These are phyloP conservation scores for Prionailurus viverrinus DNA, from an alignment of 2,113 vertebrate species.

Conservation along the genomic window DNA sequence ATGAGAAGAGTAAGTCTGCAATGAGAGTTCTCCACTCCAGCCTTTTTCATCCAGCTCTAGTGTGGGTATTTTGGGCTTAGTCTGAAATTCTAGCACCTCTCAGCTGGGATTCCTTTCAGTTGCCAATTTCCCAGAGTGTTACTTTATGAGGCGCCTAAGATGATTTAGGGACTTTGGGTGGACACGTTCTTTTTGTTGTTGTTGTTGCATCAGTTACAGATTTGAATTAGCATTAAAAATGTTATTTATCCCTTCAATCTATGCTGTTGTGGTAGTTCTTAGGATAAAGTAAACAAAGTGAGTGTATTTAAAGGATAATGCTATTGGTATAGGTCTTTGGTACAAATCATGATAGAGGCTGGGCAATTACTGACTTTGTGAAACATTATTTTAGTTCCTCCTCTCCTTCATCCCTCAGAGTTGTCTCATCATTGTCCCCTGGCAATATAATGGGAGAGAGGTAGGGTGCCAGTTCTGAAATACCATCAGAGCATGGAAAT, in stretches of 20 bases:
- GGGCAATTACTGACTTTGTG: neutral
- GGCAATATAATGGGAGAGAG: neutral
- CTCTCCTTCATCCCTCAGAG: neutral
- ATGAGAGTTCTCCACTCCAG: neutral
- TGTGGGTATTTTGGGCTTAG: neutral
- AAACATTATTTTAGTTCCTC: neutral
- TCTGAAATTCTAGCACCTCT: slow-evolving; percentile 34
- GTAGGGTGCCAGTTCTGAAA: neutral
- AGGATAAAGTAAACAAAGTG: neutral
- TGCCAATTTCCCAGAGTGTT: neutral
- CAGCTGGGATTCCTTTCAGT: slow-evolving; percentile 8
- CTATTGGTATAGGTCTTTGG: neutral
- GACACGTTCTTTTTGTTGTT: neutral
- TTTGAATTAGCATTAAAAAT: slow-evolving; percentile 32
- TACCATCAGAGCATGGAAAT: neutral
- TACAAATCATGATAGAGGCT: neutral
- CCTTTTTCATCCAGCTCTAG: neutral
- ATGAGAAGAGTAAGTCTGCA: neutral
- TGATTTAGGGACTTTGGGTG: neutral
- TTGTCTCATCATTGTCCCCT: neutral
- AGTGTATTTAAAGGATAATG: neutral
- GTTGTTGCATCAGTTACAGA: neutral
- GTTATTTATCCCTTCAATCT: neutral
- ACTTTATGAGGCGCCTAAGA: neutral
- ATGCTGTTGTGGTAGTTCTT: neutral